These are phyloP conservation scores for Emydoidea blandingii DNA, from an alignment of 2,797 vertebrate species.

Conservation along the genomic window DNA sequence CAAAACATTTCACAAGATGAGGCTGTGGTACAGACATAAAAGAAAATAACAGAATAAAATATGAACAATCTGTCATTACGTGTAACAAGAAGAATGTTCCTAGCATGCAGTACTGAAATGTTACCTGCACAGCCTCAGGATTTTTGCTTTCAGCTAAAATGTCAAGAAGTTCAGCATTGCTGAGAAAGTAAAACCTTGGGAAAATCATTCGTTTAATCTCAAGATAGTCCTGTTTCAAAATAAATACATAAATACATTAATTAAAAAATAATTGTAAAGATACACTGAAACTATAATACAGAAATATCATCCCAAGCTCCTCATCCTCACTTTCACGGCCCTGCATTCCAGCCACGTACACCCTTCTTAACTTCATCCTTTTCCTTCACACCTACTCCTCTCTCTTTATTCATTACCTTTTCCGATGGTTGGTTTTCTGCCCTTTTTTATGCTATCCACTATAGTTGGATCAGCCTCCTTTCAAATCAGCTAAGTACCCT, in stretches of 20 bases:
- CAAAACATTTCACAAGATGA: constrained; percentile 80
- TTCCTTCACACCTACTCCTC: not conserved
- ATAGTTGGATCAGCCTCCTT: not conserved
- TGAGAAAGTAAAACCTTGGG: constrained; percentile 83
- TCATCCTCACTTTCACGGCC: not conserved
- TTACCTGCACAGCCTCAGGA: constrained; percentile 77
- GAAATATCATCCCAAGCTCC: not conserved
- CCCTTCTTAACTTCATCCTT: not conserved
- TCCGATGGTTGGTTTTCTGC: not conserved
- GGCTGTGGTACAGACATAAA: constrained; percentile 64
- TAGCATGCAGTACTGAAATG: not conserved
- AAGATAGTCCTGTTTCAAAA: constrained; percentile 75
- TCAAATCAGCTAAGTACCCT: not conserved
- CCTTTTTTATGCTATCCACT: not conserved
- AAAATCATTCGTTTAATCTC: constrained; percentile 80
- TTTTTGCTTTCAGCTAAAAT: constrained; percentile 75
- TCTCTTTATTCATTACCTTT: not conserved
- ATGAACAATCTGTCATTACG: not conserved
- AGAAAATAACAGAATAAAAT: not conserved
- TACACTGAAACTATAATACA: not conserved
- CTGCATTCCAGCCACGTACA: not conserved
- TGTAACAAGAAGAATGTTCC: not conserved
- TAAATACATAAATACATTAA: not conserved
- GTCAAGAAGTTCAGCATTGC: constrained; percentile 78
- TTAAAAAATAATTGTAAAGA: not conserved